Conservation (phyloP, 2,113 vertebrate genomes). For the Ondatra zibethicus region DNA sequence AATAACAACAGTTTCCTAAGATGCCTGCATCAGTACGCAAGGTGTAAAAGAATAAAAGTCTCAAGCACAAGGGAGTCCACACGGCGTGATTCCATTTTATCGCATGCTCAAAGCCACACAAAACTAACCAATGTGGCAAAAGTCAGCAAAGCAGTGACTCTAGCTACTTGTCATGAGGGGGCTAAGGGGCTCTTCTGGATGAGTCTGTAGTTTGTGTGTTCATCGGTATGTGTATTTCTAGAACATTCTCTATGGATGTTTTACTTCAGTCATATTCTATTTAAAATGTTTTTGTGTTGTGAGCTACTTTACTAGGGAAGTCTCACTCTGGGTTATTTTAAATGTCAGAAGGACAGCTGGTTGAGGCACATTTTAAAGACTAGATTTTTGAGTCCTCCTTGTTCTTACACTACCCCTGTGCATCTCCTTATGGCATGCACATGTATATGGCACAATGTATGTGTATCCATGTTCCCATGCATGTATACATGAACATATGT, state of each 20-base stretch:
- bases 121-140: not conserved
- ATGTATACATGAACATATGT: not conserved
- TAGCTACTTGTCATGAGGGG: too few species aligned
- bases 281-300: not conserved
- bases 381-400: too few species aligned
- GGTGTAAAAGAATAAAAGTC: not conserved
- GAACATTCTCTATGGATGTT: not conserved
- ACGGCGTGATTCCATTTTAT: not conserved
- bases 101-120: not conserved
- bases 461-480: not conserved
- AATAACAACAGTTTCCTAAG: not conserved
- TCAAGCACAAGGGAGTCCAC: not conserved
- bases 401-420: accelerated
- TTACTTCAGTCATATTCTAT: not conserved
- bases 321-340: not conserved
- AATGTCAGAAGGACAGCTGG: not conserved
- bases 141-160: not conserved
- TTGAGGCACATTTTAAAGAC: not conserved
- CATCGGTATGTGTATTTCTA: too few species aligned
- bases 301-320: not conserved
- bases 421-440: not conserved
- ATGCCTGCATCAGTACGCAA: not conserved
- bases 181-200: too few species aligned
- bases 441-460: not conserved
- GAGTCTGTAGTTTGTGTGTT: not conserved